phyloP scores from a whole-genome alignment of 1,140 invertebrate species.

The Drosophila lacteicornis region DNA sequence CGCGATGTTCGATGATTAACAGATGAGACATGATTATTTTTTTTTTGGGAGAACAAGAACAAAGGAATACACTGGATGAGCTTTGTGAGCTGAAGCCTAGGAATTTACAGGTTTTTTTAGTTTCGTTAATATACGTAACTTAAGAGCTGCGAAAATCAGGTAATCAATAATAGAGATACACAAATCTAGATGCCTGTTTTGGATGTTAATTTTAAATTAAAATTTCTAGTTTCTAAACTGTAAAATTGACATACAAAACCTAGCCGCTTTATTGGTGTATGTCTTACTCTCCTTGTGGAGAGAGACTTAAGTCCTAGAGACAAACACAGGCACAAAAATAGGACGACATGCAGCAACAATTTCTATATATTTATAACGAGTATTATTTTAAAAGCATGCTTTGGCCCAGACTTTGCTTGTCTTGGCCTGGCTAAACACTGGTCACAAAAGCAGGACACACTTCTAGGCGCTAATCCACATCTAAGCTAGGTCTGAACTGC shows the following conservation, averaged over 20 bases:
- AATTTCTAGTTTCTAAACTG: not conserved
- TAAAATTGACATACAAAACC: conserved; percentile 69
- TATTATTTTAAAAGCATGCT: conserved; percentile 61
- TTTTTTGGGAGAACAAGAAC: conserved; percentile 65
- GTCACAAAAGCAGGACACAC: conserved; percentile 63
- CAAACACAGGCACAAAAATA: conserved; percentile 56
- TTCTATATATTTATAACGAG: conserved; percentile 17
- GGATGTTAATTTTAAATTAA: conserved; percentile 51
- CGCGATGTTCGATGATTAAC: conserved; percentile 41
- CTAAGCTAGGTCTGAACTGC: conserved; percentile 57
- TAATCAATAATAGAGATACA: conserved; percentile 62
- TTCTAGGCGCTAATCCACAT: conserved; percentile 41
- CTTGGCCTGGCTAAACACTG: conserved; percentile 63
- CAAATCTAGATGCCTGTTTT: conserved; percentile 69
- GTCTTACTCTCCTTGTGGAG: conserved; percentile 8
- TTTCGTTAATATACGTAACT: conserved; percentile 56
- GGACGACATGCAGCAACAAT: conserved; percentile 58
- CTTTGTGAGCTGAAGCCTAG: conserved; percentile 47
- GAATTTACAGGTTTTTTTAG: conserved; percentile 20
- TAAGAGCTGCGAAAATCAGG: conserved; percentile 72
- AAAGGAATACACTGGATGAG: conserved; percentile 68
- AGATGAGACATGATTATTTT: conserved; percentile 21
- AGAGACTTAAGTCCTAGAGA: conserved; percentile 51
- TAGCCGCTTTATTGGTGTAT: conserved; percentile 68
- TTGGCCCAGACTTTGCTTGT: conserved; percentile 43